These are phyloP conservation scores for Alectoris magna DNA, from an alignment of 2,797 vertebrate genomes.

Conservation along the genomic window DNA sequence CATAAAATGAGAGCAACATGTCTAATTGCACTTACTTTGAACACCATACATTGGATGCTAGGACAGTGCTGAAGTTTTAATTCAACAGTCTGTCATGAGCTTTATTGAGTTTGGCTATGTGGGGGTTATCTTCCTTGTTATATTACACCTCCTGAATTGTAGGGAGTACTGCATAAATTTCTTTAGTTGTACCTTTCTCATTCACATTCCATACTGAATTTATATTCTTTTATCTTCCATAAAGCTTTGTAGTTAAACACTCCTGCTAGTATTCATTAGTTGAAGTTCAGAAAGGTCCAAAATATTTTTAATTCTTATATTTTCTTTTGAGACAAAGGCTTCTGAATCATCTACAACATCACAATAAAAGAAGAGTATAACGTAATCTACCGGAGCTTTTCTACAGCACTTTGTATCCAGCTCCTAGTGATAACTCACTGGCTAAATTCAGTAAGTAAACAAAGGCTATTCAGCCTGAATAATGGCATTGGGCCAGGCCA, in stretches of 20 bases:
- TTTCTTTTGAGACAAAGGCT: neutral
- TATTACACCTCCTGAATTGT: neutral
- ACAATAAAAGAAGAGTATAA: neutral
- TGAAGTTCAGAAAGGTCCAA: neutral
- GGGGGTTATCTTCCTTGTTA: neutral
- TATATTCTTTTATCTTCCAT: neutral
- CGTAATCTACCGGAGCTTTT: neutral
- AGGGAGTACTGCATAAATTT: neutral
- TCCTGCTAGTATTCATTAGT: neutral
- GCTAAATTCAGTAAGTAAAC: neutral
- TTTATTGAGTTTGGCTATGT: neutral
- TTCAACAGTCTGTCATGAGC: neutral
- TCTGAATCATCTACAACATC: neutral
- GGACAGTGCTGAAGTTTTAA: neutral
- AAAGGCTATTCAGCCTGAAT: neutral
- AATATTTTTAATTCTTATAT: neutral
- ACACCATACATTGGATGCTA: neutral
- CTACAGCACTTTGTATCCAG: neutral
- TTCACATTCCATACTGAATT: neutral
- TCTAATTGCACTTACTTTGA: constrained; percentile 33
- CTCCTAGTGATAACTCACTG: neutral
- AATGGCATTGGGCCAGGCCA: neutral
- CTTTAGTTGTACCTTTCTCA: neutral
- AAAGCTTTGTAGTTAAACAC: neutral
- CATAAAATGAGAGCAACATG: neutral